A percentile compares a stretch with the other conserved stretches of the same genome.
Conservation (phyloP, 2,888 invertebrate species). For the Cerastis rubricosa region DNA sequence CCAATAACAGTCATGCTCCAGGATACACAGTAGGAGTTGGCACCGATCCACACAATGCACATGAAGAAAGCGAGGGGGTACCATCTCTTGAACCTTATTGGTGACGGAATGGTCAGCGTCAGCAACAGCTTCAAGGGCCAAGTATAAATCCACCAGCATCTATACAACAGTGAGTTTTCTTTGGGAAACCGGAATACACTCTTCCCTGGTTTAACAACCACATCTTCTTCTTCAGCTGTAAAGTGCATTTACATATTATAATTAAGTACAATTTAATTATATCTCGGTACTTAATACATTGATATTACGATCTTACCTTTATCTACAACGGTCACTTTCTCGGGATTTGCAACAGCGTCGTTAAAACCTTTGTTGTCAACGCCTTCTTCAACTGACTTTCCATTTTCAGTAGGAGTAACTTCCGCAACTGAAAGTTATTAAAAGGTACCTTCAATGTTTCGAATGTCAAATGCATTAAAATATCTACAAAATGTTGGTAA, state of each 20-base stretch:
- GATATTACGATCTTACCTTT: constrained; percentile 60
- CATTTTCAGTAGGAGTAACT: constrained; percentile 75
- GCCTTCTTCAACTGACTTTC: constrained; percentile 80
- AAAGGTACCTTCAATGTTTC: constrained; percentile 6
- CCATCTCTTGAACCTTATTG: constrained; percentile 89
- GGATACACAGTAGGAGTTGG: constrained; percentile 96
- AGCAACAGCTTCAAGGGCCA: constrained; percentile 94
- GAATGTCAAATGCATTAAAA: background rate
- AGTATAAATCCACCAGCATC: constrained; percentile 92
- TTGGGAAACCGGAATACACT: constrained; percentile 87
- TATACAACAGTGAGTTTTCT: constrained; percentile 76
- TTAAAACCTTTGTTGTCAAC: constrained; percentile 79
- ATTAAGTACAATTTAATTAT: background rate
- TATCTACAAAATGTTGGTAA: background rate
- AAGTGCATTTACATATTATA: constrained; percentile 10
- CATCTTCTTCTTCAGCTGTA: constrained; percentile 62
- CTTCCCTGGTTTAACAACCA: constrained; percentile 70
- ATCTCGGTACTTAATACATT: background rate
- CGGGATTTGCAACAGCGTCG: constrained; percentile 63
- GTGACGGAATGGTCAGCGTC: constrained; percentile 93
- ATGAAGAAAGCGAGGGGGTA: constrained; percentile 96
- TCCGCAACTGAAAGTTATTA: constrained; percentile 78
- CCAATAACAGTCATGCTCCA: constrained; percentile 98
- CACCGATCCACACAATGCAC: constrained; percentile 96
- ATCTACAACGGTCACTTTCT: constrained; percentile 68